These are phyloP conservation scores for Danaus chrysippus DNA, from an alignment of 2,888 invertebrate species.

Conservation along the genomic window DNA sequence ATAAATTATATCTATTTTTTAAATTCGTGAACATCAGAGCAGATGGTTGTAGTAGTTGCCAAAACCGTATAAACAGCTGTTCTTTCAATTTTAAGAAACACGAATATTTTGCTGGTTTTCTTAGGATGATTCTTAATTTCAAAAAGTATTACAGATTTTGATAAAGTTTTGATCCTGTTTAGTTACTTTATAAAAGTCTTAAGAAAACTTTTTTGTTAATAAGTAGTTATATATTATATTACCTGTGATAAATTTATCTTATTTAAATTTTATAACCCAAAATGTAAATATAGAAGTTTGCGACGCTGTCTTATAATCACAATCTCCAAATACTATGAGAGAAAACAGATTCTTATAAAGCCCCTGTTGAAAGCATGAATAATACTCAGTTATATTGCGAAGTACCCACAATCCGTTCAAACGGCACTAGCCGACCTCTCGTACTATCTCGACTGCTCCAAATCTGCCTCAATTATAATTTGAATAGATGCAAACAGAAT, in stretches of 20 bases:
- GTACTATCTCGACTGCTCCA: conserved; percentile 24
- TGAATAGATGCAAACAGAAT: conserved; percentile 6
- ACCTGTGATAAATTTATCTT: too few relatives aligned
- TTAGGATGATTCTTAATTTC: conserved; percentile 7
- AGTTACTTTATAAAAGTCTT: neutral
- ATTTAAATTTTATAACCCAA: too few relatives aligned
- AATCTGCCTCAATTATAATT: conserved; percentile 21
- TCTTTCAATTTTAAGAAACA: conserved; percentile 14
- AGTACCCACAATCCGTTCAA: conserved; percentile 25
- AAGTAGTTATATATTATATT: too few relatives aligned
- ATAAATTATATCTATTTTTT: conserved; percentile 14
- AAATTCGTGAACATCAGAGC: conserved; percentile 24
- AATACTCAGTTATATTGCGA: conserved; percentile 28
- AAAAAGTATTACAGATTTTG: neutral
- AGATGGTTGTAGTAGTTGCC: conserved; percentile 19
- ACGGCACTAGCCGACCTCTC: conserved; percentile 15
- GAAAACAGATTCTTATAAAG: conserved; percentile 3
- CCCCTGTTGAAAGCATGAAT: conserved; percentile 20
- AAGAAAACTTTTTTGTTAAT: too few relatives aligned
- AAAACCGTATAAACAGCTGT: conserved; percentile 18
- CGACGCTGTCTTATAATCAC: neutral
- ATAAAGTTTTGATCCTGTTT: neutral
- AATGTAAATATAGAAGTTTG: too few relatives aligned
- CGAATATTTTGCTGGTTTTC: conserved; percentile 15
- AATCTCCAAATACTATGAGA: neutral